phyloP scores from a whole-genome alignment of 2,113 vertebrate genomes.

The Cochlearius cochlearius region DNA sequence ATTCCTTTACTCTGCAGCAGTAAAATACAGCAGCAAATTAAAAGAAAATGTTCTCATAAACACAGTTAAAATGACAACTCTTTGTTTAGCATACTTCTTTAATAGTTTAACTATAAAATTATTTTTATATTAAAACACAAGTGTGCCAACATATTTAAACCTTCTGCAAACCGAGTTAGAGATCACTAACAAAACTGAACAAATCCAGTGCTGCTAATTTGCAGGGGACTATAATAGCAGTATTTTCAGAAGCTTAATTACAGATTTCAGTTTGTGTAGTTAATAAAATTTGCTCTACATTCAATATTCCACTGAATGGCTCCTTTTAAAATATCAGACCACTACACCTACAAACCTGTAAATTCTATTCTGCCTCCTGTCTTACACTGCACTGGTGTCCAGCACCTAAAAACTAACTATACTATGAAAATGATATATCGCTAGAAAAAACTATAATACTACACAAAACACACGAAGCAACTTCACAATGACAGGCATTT shows the following conservation, averaged over 20 bases:
- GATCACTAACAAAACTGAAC: not conserved
- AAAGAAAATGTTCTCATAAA: conserved; percentile 75
- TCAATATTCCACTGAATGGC: not conserved
- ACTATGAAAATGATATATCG: not conserved
- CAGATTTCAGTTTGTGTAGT: not conserved
- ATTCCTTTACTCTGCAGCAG: conserved; percentile 96
- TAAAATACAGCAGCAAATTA: conserved; percentile 78
- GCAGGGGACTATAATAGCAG: not conserved
- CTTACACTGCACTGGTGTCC: not conserved
- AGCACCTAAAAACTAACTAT: not conserved
- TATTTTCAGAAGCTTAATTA: not conserved
- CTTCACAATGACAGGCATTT: not conserved
- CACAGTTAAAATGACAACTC: conserved; percentile 56
- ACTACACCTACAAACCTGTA: not conserved
- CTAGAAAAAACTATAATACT: not conserved
- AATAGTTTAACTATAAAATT: not conserved
- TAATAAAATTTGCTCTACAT: not conserved
- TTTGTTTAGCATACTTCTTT: conserved; percentile 40
- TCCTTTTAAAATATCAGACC: not conserved
- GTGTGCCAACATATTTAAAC: not conserved
- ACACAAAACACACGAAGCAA: not conserved
- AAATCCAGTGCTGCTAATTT: not conserved
- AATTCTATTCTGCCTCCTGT: not conserved
- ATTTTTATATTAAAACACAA: not conserved
- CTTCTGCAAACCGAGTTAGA: not conserved